A percentile compares a stretch with the other conserved stretches of the same genome.
Evolutionary conservation across 2,888 invertebrate genomes (phyloP).

Genomic region (Eilema caniola): DNA sequence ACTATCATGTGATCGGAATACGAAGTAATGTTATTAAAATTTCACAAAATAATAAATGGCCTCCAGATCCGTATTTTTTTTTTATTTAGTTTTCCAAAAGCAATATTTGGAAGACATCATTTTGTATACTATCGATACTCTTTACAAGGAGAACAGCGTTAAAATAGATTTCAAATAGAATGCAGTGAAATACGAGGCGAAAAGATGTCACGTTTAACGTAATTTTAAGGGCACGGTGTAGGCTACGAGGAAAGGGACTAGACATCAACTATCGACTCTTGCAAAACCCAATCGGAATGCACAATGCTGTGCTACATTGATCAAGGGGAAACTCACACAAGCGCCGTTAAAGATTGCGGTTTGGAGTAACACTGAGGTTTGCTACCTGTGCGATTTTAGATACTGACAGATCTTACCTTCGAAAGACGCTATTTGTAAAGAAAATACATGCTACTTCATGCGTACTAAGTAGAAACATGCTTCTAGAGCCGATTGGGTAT

Average conservation of each 20-base stretch:
- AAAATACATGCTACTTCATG: constrained; percentile 59
- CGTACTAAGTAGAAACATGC: constrained; percentile 58
- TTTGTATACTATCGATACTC: not conserved
- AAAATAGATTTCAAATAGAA: not conserved
- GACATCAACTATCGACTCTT: constrained; percentile 32
- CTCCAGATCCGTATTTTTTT: not conserved
- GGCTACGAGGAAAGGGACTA: constrained; percentile 29
- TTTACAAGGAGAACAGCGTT: not conserved
- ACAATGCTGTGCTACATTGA: constrained; percentile 82
- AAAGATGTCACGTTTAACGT: constrained; percentile 1
- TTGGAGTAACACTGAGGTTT: constrained; percentile 16
- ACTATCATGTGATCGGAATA: not conserved
- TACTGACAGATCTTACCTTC: constrained; percentile 47
- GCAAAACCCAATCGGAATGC: constrained; percentile 81
- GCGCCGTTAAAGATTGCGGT: constrained; percentile 61
- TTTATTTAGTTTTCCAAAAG: not conserved
- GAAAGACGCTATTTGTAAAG: constrained; percentile 13
- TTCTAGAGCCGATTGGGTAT: constrained; percentile 52
- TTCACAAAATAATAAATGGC: not conserved
- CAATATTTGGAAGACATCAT: not conserved
- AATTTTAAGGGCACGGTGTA: constrained; percentile 2
- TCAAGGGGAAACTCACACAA: constrained; percentile 77
- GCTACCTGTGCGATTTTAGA: constrained; percentile 3
- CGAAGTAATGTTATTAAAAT: not conserved
- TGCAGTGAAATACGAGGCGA: not conserved